Percentiles rank a stretch among this genome's conserved stretches.
These are phyloP conservation scores for Lordiphosa fenestrarum DNA, from an alignment of 2,888 invertebrate species.

Conservation along the genomic window DNA sequence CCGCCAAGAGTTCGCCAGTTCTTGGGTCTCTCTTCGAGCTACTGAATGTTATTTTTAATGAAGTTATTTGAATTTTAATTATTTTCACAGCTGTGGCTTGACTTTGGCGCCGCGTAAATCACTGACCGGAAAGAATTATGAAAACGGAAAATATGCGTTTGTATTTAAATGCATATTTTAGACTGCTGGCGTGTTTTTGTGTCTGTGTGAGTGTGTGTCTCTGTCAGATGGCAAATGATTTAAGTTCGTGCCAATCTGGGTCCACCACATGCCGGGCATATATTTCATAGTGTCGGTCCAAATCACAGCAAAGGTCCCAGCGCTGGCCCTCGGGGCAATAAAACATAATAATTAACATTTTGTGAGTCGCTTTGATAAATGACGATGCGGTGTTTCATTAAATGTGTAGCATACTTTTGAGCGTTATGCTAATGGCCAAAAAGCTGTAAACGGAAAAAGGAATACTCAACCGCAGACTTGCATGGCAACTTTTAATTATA, in stretches of 20 bases:
- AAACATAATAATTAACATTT: slow-evolving; percentile 69
- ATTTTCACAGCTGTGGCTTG: slow-evolving; percentile 12
- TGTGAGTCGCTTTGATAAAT: slow-evolving; percentile 61
- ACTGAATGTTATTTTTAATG: slow-evolving; percentile 42
- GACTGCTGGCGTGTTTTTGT: background rate
- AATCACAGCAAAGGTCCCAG: slow-evolving; percentile 39
- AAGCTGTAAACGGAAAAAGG: slow-evolving; percentile 11
- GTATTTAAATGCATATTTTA: slow-evolving; percentile 22
- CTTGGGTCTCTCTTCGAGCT: slow-evolving; percentile 21
- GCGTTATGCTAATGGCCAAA: slow-evolving; percentile 61
- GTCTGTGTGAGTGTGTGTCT: slow-evolving; percentile 8
- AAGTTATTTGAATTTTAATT: slow-evolving; percentile 45
- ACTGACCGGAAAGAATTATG: slow-evolving; percentile 45
- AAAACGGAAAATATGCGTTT: slow-evolving; percentile 12
- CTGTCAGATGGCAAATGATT: slow-evolving; percentile 29
- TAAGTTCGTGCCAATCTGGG: slow-evolving; percentile 27
- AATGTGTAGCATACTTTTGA: slow-evolving; percentile 58
- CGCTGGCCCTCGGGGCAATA: slow-evolving; percentile 44
- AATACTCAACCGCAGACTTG: slow-evolving; percentile 64
- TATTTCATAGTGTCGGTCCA: slow-evolving; percentile 51
- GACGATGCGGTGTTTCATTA: slow-evolving; percentile 48
- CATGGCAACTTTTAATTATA: slow-evolving; percentile 70
- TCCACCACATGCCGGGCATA: slow-evolving; percentile 49
- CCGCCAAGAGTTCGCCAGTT: slow-evolving; percentile 28
- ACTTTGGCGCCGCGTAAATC: slow-evolving; percentile 33